Conservation (phyloP, 2,113 vertebrate species). For the Aspidoscelis tigris region DNA sequence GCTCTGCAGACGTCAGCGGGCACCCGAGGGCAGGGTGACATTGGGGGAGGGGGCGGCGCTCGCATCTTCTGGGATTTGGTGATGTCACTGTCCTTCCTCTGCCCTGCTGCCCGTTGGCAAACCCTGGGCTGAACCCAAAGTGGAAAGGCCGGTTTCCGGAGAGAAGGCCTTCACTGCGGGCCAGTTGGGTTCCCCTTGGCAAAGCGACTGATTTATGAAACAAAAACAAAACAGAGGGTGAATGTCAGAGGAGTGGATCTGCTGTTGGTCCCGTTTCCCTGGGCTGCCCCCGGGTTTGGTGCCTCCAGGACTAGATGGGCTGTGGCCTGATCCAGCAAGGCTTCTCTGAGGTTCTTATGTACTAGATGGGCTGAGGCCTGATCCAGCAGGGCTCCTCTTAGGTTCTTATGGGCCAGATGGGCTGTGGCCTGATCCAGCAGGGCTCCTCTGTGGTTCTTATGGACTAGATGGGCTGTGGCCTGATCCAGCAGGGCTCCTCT, state of each 20-base stretch:
- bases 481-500: too few relatives aligned
- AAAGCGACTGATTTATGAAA: neutral
- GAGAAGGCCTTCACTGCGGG: too few relatives aligned
- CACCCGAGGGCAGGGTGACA: constrained; percentile 69
- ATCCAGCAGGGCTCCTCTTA: too few relatives aligned
- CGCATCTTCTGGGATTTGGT: constrained; percentile 50
- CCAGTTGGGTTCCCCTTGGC: neutral
- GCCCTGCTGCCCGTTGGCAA: constrained; percentile 41
- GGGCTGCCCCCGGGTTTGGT: too few relatives aligned
- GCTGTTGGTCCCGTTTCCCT: neutral
- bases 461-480: too few relatives aligned
- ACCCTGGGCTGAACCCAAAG: neutral
- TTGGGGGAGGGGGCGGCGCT: neutral
- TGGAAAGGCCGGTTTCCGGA: neutral
- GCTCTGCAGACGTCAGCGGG: constrained; percentile 52
- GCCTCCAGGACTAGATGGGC: too few relatives aligned
- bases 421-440: too few relatives aligned
- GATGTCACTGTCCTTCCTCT: constrained; percentile 50
- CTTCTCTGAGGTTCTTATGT: too few relatives aligned
- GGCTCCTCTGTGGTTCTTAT: too few relatives aligned
- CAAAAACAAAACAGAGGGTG: neutral
- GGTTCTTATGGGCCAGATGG: too few relatives aligned
- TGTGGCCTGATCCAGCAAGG: too few relatives aligned
- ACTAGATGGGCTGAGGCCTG: too few relatives aligned
- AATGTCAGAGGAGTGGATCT: neutral